phyloP scores from a whole-genome alignment of 1,140 invertebrate species.

The Camponotus vicinus region DNA sequence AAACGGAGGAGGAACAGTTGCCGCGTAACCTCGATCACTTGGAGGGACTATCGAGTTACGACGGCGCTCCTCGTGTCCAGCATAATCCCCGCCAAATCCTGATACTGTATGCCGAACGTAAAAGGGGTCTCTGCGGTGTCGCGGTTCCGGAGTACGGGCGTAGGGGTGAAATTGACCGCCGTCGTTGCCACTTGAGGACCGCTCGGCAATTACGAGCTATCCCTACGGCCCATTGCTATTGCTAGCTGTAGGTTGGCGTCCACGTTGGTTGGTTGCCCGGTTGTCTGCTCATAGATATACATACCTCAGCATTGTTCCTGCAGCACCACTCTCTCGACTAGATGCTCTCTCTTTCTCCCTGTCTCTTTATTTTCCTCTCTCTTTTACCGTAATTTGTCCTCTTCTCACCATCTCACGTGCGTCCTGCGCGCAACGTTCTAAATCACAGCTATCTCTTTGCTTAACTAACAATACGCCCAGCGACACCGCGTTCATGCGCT shows the following conservation, averaged over 20 bases:
- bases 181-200: constrained; percentile 79
- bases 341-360: background rate
- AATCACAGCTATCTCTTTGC: constrained; percentile 77
- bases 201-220: constrained; percentile 76
- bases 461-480: constrained; percentile 77
- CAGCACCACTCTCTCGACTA: constrained; percentile 46
- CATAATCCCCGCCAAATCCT: constrained; percentile 75
- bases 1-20: constrained; percentile 19
- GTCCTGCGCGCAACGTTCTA: constrained; percentile 68
- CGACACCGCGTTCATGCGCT: constrained; percentile 56
- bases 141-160: constrained; percentile 63
- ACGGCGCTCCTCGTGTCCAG: constrained; percentile 46
- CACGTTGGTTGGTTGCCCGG: constrained; percentile 63
- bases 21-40: constrained; percentile 64
- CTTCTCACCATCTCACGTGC: constrained; percentile 21
- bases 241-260: constrained; percentile 67
- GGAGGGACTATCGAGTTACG: constrained; percentile 67
- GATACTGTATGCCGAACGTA: constrained; percentile 66
- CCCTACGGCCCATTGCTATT: constrained; percentile 79
- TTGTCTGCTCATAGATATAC: constrained; percentile 71
- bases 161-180: constrained; percentile 77
- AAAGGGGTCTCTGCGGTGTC: constrained; percentile 73
- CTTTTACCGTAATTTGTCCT: background rate
- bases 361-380: background rate
- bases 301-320: constrained; percentile 75